A percentile compares a stretch with the other conserved stretches of the same genome.
These are phyloP conservation scores for Apis dorsata DNA, from an alignment of 1,140 invertebrate genomes.

Conservation along the genomic window DNA sequence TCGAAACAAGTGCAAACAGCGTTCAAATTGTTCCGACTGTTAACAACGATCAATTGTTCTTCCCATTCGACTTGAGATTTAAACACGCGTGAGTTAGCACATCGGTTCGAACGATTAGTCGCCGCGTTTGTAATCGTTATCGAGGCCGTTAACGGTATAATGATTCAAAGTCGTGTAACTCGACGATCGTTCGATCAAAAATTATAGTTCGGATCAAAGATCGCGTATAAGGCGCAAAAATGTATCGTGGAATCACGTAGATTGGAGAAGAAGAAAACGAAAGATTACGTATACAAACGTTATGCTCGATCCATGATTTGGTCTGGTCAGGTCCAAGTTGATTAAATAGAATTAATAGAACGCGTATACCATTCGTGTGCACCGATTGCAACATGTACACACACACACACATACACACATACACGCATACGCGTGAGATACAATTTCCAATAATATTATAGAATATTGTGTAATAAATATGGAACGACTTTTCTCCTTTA, in stretches of 20 bases:
- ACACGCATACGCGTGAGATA: too few species aligned
- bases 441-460: too few species aligned
- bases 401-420: too few species aligned
- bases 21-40: background rate
- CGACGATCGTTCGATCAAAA: slow-evolving; percentile 8
- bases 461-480: too few species aligned
- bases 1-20: background rate
- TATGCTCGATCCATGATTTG: background rate
- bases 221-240: background rate
- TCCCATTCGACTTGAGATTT: background rate
- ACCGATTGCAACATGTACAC: too few species aligned
- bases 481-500: background rate
- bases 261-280: background rate
- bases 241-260: background rate
- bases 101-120: slow-evolving; percentile 19
- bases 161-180: slow-evolving; percentile 9
- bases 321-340: background rate
- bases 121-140: slow-evolving; percentile 33
- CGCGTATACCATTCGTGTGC: too few species aligned
- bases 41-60: background rate
- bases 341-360: background rate
- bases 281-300: background rate
- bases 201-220: slow-evolving; percentile 15
- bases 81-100: background rate
- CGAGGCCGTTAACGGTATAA: slow-evolving; percentile 30